Conservation (phyloP, 53 echinoderm and acorn worm genomes). For the Henricia sp. region DNA sequence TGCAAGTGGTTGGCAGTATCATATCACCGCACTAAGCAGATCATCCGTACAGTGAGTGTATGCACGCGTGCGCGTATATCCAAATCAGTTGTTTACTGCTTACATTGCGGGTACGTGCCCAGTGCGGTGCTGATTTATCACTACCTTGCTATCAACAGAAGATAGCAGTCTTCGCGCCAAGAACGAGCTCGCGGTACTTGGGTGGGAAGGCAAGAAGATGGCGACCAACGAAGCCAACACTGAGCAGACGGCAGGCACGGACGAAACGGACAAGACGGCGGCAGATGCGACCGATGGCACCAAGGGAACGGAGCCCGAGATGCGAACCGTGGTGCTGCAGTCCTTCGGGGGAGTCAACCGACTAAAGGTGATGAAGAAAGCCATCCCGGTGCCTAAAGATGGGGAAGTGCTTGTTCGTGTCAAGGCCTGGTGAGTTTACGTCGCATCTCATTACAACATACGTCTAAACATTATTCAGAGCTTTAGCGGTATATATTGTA, state of each 20-base stretch:
- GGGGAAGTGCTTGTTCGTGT: slow-evolving; percentile 73
- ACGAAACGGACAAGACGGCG: slow-evolving; percentile 17
- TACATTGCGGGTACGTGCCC: background rate
- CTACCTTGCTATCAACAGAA: slow-evolving; percentile 59
- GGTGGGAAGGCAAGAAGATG: slow-evolving; percentile 3
- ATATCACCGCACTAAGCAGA: slow-evolving; percentile 49
- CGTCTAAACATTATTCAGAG: no score
- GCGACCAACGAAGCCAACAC: slow-evolving; percentile 23
- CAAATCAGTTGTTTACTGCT: background rate
- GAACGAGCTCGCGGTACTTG: background rate
- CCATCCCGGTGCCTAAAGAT: slow-evolving; percentile 50
- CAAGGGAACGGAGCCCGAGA: slow-evolving; percentile 58
- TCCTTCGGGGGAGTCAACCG: slow-evolving; percentile 66
- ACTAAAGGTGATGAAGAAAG: slow-evolving; percentile 68
- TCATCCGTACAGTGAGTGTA: slow-evolving; percentile 31
- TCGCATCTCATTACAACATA: no score
- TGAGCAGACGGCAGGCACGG: slow-evolving; percentile 43
- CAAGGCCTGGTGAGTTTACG: slow-evolving; percentile 77
- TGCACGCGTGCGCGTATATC: background rate
- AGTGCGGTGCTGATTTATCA: slow-evolving; percentile 11
- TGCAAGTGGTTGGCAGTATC: slow-evolving; percentile 1
- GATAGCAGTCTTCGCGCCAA: background rate
- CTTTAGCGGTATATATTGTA: no score
- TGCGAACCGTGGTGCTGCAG: slow-evolving; percentile 70
- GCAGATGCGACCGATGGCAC: background rate